phyloP scores from a whole-genome alignment of 2,113 vertebrate genomes.

The Turnix velox region DNA sequence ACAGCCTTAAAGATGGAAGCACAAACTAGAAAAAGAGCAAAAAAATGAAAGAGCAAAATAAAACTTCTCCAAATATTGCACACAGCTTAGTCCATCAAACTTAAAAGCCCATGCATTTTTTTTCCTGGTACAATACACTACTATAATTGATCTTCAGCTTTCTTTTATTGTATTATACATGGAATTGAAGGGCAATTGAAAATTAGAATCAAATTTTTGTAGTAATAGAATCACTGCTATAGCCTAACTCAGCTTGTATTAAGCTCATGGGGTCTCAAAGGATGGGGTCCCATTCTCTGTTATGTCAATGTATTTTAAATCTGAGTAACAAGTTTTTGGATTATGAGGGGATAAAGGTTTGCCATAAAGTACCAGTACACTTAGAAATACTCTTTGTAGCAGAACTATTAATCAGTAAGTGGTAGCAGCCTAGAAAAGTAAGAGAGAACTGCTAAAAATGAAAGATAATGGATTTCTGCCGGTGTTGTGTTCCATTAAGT shows the following conservation, averaged over 20 bases:
- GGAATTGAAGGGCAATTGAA: neutral
- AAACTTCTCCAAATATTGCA: neutral
- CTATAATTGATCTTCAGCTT: neutral
- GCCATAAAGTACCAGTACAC: neutral
- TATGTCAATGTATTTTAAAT: neutral
- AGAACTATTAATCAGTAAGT: neutral
- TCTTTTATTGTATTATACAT: neutral
- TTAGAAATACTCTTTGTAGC: neutral
- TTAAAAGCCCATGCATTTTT: neutral
- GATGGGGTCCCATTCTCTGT: neutral
- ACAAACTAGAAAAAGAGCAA: neutral
- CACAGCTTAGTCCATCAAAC: neutral
- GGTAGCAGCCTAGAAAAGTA: neutral
- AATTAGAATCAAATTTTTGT: neutral
- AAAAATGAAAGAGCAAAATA: no score
- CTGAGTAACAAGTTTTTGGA: neutral
- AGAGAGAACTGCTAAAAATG: conserved; percentile 10
- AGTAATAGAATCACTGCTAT: neutral
- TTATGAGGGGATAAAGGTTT: neutral
- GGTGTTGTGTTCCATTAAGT: conserved; percentile 29
- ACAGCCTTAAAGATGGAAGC: neutral
- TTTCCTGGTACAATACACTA: neutral
- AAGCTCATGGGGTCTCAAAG: neutral
- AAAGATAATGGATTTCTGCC: conserved; percentile 36
- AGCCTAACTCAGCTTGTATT: neutral